Conservation (phyloP, 1,140 invertebrate genomes). For the Bombus waltoni region DNA sequence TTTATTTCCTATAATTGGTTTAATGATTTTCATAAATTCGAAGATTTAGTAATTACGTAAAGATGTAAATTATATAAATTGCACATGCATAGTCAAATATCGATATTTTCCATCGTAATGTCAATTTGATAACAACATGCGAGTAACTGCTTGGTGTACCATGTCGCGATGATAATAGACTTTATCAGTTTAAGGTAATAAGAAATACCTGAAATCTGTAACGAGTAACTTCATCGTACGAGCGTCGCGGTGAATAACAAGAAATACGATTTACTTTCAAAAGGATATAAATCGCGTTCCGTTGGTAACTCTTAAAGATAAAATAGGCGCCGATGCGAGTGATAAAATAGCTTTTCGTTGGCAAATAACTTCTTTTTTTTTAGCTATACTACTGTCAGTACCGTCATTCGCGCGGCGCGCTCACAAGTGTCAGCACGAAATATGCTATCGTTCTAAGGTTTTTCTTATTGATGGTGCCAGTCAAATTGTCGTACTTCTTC, state of each 20-base stretch:
- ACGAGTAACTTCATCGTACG: neutral
- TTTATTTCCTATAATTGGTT: neutral
- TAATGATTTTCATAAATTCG: neutral
- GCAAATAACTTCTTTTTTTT: neutral
- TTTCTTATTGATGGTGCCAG: constrained; percentile 42
- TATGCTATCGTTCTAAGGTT: constrained; percentile 41
- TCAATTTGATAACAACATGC: neutral
- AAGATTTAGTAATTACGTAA: neutral
- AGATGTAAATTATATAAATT: neutral
- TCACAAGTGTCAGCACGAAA: constrained; percentile 15
- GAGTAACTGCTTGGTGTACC: neutral
- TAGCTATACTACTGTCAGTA: neutral
- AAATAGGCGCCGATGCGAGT: constrained; percentile 4
- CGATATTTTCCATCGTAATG: neutral
- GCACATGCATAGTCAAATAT: neutral
- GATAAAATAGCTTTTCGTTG: constrained; percentile 28
- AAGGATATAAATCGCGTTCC: neutral
- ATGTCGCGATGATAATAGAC: neutral
- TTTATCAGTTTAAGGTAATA: neutral
- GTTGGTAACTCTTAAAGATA: constrained; percentile 24
- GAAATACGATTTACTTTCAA: neutral
- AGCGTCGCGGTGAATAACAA: neutral
- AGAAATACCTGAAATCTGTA: neutral
- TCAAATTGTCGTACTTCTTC: constrained; percentile 43
- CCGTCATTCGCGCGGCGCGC: constrained; percentile 2